These are phyloP conservation scores for Carassius carassius DNA, from an alignment of 2,113 vertebrate genomes.

Conservation along the genomic window DNA sequence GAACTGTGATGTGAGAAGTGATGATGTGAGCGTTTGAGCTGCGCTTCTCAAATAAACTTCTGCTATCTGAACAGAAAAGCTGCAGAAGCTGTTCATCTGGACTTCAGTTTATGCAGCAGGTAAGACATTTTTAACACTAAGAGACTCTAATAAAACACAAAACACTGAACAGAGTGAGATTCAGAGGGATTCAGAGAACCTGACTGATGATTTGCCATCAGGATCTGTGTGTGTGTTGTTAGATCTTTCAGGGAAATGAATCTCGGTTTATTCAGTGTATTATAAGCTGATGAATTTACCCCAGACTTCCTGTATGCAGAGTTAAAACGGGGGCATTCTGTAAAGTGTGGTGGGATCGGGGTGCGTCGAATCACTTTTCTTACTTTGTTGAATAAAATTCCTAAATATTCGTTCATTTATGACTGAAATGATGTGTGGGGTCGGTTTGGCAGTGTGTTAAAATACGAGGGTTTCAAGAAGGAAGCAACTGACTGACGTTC, in stretches of 20 bases:
- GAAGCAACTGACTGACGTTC: neutral
- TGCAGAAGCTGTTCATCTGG: neutral
- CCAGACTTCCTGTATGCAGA: neutral
- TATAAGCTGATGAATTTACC: neutral
- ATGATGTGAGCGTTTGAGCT: neutral
- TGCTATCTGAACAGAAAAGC: neutral
- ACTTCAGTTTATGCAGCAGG: neutral
- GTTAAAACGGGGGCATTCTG: neutral
- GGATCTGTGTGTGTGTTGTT: neutral
- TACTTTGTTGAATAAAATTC: no score
- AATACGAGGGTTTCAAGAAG: neutral
- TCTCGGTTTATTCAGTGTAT: neutral
- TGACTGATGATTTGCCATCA: neutral
- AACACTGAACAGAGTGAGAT: neutral
- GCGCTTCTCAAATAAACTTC: neutral
- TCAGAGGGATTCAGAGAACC: neutral
- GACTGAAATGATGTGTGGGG: neutral
- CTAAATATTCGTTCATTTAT: neutral
- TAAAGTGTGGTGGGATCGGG: neutral
- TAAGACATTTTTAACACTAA: conserved; percentile 23
- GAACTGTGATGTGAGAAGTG: conserved; percentile 10
- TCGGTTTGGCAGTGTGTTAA: no score
- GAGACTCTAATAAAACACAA: neutral
- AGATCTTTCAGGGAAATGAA: neutral
- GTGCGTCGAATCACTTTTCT: neutral